Evolutionary conservation across 2,888 invertebrate genomes (phyloP).

Genomic region (Candidula unifasciata): DNA sequence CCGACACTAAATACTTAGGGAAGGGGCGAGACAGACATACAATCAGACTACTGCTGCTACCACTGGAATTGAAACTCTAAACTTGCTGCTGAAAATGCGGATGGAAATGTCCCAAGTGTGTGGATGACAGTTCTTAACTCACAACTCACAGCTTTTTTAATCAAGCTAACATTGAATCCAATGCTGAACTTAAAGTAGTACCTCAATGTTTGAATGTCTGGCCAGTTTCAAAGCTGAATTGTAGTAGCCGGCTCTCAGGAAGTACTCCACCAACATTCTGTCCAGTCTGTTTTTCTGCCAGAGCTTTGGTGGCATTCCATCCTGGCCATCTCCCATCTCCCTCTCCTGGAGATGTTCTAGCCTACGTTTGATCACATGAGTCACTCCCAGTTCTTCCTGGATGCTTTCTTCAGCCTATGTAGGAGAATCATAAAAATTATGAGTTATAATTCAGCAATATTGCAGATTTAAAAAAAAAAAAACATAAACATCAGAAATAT

Average conservation of each 20-base stretch:
- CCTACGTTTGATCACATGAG: slow-evolving; percentile 92
- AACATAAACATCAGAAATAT: too few species aligned
- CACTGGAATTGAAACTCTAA: too few species aligned
- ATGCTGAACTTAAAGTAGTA: not conserved
- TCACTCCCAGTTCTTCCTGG: slow-evolving; percentile 92
- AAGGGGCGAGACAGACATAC: too few species aligned
- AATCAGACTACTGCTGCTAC: too few species aligned
- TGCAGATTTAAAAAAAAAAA: not conserved
- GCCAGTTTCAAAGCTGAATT: slow-evolving; percentile 93
- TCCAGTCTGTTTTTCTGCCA: slow-evolving; percentile 93
- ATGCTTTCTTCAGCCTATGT: slow-evolving; percentile 90
- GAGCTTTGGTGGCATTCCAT: slow-evolving; percentile 76
- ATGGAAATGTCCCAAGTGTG: too few species aligned
- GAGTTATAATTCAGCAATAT: not conserved
- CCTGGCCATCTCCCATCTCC: slow-evolving; percentile 63
- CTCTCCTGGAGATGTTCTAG: slow-evolving; percentile 92
- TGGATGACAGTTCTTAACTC: too few species aligned
- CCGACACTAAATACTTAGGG: too few species aligned
- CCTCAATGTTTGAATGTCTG: slow-evolving; percentile 83
- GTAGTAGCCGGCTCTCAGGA: slow-evolving; percentile 95
- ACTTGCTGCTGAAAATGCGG: too few species aligned
- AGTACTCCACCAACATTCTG: slow-evolving; percentile 97
- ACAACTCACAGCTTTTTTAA: not conserved
- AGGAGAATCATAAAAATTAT: not conserved
- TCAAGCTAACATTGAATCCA: not conserved